Conservation (phyloP, 2,113 vertebrate species). For the Tiliqua scincoides region DNA sequence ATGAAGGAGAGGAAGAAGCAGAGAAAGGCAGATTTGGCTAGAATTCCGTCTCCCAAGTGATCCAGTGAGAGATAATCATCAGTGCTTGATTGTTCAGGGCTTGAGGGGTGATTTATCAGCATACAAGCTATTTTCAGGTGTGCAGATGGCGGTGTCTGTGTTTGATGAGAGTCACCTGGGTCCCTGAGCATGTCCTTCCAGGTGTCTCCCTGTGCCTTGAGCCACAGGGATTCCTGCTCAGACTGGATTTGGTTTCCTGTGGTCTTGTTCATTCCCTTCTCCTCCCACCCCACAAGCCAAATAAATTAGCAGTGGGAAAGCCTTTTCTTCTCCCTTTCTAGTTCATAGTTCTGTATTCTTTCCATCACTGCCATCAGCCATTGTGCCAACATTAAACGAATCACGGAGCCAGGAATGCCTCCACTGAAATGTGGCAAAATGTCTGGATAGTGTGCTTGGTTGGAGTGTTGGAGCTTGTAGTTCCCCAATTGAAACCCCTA, state of each 20-base stretch:
- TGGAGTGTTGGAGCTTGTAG: too few species aligned
- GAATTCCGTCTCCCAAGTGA: background rate
- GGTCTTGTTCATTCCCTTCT: background rate
- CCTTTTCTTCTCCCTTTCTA: background rate
- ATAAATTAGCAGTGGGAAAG: background rate
- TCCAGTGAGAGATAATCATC: background rate
- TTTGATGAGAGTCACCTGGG: background rate
- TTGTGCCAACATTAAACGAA: background rate
- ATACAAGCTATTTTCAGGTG: background rate
- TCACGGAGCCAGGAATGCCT: background rate
- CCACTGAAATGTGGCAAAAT: too few species aligned
- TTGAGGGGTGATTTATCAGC: conserved; percentile 27
- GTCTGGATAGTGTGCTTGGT: too few species aligned
- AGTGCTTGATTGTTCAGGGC: background rate
- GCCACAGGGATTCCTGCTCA: conserved; percentile 5
- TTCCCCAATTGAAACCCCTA: too few species aligned
- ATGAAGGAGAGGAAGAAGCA: background rate
- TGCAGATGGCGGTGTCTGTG: background rate
- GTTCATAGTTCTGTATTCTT: background rate
- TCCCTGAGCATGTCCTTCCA: conserved; percentile 19
- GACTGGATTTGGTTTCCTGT: background rate
- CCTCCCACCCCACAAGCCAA: conserved; percentile 2
- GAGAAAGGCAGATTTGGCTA: background rate
- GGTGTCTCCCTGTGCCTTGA: conserved; percentile 17
- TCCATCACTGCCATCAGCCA: background rate